phyloP scores from a whole-genome alignment of 2,888 invertebrate species.

The Acanthosoma haemorrhoidale region DNA sequence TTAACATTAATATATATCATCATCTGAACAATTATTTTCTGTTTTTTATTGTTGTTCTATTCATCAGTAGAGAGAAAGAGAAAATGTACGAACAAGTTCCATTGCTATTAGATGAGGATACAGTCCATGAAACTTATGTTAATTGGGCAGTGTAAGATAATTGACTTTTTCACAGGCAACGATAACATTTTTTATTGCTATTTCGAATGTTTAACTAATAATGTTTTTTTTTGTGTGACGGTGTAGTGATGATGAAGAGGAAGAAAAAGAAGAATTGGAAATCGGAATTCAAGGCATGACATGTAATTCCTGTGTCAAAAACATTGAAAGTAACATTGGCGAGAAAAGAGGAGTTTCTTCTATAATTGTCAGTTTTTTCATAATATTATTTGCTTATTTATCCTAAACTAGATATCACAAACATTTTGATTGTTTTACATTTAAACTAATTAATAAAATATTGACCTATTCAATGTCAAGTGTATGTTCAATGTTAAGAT shows the following conservation, averaged over 20 bases:
- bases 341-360: constrained; percentile 60
- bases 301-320: constrained; percentile 83
- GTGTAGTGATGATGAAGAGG: constrained; percentile 32
- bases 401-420: too few species aligned
- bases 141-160: not conserved
- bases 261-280: constrained; percentile 30
- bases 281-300: constrained; percentile 79
- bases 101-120: not conserved
- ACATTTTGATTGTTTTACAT: too few species aligned
- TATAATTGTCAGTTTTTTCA: constrained; percentile 53
- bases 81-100: constrained; percentile 16
- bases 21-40: not conserved
- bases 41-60: not conserved
- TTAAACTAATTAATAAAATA: too few species aligned
- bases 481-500: too few species aligned
- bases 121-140: not conserved
- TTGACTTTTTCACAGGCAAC: not conserved
- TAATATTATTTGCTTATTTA: too few species aligned
- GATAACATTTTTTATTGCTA: not conserved
- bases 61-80: not conserved
- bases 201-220: not conserved
- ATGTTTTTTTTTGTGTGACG: not conserved
- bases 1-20: not conserved
- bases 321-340: constrained; percentile 67
- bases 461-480: too few species aligned